Evolutionary conservation across 2,888 invertebrate species (phyloP).

Genomic region (Ischnus inquisitorius): DNA sequence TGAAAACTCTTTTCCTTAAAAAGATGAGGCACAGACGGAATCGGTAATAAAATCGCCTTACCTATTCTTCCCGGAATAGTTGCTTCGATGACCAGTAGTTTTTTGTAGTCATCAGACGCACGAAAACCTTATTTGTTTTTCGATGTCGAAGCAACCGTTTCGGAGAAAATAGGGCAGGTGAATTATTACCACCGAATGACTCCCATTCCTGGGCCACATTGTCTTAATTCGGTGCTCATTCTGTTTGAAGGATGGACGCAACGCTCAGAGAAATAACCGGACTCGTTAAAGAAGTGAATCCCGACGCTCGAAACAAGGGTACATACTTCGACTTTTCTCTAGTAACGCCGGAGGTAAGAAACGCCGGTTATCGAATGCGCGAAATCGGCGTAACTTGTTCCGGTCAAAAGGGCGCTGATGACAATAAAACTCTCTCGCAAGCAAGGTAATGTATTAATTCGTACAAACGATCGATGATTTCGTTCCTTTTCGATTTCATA

Average conservation of each 20-base stretch:
- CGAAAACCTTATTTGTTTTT: no score
- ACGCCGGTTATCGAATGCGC: constrained; percentile 94
- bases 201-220: no score
- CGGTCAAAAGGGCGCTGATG: constrained; percentile 97
- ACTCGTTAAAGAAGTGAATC: constrained; percentile 99
- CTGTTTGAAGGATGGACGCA: constrained; percentile 91
- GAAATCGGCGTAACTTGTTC: constrained; percentile 98
- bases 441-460: constrained; percentile 86
- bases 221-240: not conserved
- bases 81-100: no score
- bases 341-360: constrained; percentile 92
- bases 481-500: not conserved
- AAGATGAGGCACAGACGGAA: no score
- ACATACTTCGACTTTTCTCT: constrained; percentile 99
- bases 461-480: constrained; percentile 4
- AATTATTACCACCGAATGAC: no score
- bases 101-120: no score
- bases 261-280: constrained; percentile 97
- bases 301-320: constrained; percentile 97
- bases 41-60: no score
- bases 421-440: constrained; percentile 95
- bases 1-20: no score
- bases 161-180: no score
- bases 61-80: no score
- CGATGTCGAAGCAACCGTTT: no score